phyloP scores from a whole-genome alignment of 2,113 vertebrate genomes.

The Microcebus jonahi region DNA sequence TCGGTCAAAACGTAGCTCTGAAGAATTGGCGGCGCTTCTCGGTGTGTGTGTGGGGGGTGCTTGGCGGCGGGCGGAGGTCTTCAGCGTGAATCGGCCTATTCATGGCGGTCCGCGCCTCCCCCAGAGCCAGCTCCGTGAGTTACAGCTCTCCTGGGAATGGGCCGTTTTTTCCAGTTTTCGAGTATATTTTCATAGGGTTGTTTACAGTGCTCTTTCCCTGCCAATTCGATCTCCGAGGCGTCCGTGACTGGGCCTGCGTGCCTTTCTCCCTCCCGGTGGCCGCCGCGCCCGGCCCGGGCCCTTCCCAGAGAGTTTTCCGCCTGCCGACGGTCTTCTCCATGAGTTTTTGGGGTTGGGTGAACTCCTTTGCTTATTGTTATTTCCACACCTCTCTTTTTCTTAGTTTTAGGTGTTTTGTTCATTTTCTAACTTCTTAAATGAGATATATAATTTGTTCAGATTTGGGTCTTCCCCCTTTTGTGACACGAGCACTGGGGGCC shows the following conservation, averaged over 20 bases:
- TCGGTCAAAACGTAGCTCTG: fast-evolving
- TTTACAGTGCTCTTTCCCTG: background rate
- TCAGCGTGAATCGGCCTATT: background rate
- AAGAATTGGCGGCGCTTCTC: too few species aligned
- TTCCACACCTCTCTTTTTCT: background rate
- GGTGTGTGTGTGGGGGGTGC: background rate
- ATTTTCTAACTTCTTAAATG: background rate
- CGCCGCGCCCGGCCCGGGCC: background rate
- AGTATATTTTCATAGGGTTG: fast-evolving
- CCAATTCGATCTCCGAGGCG: fast-evolving
- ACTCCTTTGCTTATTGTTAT: background rate
- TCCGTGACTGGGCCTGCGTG: background rate
- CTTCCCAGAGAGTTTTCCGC: background rate
- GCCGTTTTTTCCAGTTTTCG: background rate
- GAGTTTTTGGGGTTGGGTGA: fast-evolving
- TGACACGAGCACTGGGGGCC: background rate
- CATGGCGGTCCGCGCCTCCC: fast-evolving
- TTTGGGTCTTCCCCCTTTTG: fast-evolving
- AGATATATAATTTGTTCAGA: fast-evolving
- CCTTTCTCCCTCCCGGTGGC: background rate
- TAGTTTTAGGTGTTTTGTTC: background rate
- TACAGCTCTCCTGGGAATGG: background rate
- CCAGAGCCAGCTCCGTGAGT: background rate
- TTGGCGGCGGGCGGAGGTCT: background rate
- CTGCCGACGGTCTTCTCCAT: fast-evolving